phyloP scores from a whole-genome alignment of 2,888 invertebrate genomes.

The Amphipyra tragopoginis region DNA sequence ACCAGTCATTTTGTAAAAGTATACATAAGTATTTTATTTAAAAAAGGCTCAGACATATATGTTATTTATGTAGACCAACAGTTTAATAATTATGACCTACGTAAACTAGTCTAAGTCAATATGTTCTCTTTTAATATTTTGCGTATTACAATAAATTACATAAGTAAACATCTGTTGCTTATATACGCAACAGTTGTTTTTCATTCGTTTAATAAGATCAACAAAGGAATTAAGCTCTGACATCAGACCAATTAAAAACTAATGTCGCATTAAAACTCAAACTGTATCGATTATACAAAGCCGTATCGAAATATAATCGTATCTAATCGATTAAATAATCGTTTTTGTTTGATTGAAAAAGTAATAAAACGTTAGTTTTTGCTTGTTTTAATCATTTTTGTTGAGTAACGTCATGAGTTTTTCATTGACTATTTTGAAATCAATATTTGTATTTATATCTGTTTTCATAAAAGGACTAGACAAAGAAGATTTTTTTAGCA shows the following conservation, averaged over 20 bases:
- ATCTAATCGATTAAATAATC: constrained; percentile 27
- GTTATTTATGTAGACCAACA: background rate
- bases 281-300: constrained; percentile 17
- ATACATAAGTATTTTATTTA: constrained; percentile 25
- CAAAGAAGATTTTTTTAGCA: too few relatives aligned
- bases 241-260: constrained; percentile 2
- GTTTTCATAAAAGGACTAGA: too few relatives aligned
- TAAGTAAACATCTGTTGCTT: background rate
- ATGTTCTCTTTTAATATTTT: background rate
- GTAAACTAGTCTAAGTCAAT: constrained; percentile 8
- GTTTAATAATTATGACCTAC: background rate
- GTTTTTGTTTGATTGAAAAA: constrained; percentile 33
- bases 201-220: background rate
- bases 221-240: background rate
- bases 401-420: constrained; percentile 7
- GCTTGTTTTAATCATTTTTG: constrained; percentile 14
- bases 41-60: constrained; percentile 11
- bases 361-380: constrained; percentile 18
- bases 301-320: constrained; percentile 11
- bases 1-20: too few relatives aligned
- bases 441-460: too few relatives aligned
- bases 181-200: background rate
- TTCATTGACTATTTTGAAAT: background rate
- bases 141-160: background rate
- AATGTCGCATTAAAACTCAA: constrained; percentile 3